phyloP scores from a whole-genome alignment of 2,113 vertebrate genomes.

The Dromiciops gliroides region DNA sequence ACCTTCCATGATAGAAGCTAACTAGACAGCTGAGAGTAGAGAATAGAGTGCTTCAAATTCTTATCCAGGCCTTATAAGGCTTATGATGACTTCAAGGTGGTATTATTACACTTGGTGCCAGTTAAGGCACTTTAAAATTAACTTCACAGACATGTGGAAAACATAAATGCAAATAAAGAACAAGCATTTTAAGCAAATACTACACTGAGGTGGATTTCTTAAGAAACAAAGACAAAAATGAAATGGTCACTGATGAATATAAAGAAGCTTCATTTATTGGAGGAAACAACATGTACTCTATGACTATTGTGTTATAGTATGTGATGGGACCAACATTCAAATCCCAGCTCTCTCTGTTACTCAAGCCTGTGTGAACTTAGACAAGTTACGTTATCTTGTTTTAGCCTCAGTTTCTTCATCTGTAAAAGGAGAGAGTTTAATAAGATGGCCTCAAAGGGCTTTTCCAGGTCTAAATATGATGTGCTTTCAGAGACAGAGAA shows the following conservation, averaged over 20 bases:
- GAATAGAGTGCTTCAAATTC: not conserved
- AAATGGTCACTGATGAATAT: not conserved
- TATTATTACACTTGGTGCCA: not conserved
- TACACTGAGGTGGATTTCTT: not conserved
- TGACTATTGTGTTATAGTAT: not conserved
- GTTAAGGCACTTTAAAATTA: not conserved
- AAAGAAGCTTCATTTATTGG: not conserved
- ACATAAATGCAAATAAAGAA: not conserved
- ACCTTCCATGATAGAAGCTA: not conserved
- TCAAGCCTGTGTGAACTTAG: not conserved
- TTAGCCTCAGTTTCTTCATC: not conserved
- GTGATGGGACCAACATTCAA: not conserved
- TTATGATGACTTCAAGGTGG: not conserved
- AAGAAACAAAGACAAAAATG: not conserved
- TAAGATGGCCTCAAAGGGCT: not conserved
- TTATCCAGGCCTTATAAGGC: not conserved
- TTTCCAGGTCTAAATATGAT: not conserved
- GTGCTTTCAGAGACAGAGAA: not conserved
- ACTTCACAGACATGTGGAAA: not conserved
- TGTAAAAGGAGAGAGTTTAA: slow-evolving; percentile 10
- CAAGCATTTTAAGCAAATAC: not conserved
- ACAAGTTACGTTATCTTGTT: not conserved
- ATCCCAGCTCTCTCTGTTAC: not conserved
- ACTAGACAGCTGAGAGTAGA: not conserved
- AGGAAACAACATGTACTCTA: not conserved